Base-by-base conservation (phyloP, 2,888 invertebrate genomes). In the Notodonta dromedarius region DNA sequence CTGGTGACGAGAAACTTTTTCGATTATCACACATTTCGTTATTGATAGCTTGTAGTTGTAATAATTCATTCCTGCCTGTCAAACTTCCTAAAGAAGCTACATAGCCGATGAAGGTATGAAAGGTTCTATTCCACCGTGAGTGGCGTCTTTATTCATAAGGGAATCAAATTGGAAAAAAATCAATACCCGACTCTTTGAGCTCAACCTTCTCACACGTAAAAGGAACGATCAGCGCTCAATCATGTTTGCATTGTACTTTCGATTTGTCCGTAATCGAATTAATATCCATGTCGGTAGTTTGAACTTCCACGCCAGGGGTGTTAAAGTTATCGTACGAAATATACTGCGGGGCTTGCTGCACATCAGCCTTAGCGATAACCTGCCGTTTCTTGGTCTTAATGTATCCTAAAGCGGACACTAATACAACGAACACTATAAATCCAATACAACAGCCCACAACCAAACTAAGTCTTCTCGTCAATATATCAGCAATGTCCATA, bases 371-470 rank as follows among this genome's bases (percentile, higher is more conserved):
- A 9, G 96, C 95, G 35, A 96, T 95, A 68, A 95, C 95, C 70
- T 97, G 94, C 79, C 97, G 96, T 87, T 98, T 97, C 88, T 98
- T 97, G 68, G 97, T 95, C 88, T 98, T 97, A 68, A 97, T 95
- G 84, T 97, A 97, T 39, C 97, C 97, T 69, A 98, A 94, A 55
- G 96, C 96, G n/a, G 97, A 97, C 61, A 97, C 96, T 79, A 98
- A 94, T 39, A 97, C 95, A 59, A 98, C 95, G 83, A 98, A 97
- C 57, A 98, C 97, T 66, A 97, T 95, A 79, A 97, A 96, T 59
- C 97, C 97, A 94, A 98, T 95, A 82, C 97, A 97, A 84, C 97
- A 96, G 58, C 98, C 98, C 61, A 98, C 96, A 76, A 98, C 97
- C 70, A 98, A 94, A 42, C 98, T 97, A 61, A 98, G 94, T 71